A percentile compares a stretch with the other conserved stretches of the same genome.
These are phyloP conservation scores for Ploceus nigricollis DNA, from an alignment of 2,113 vertebrate species.

Conservation along the genomic window DNA sequence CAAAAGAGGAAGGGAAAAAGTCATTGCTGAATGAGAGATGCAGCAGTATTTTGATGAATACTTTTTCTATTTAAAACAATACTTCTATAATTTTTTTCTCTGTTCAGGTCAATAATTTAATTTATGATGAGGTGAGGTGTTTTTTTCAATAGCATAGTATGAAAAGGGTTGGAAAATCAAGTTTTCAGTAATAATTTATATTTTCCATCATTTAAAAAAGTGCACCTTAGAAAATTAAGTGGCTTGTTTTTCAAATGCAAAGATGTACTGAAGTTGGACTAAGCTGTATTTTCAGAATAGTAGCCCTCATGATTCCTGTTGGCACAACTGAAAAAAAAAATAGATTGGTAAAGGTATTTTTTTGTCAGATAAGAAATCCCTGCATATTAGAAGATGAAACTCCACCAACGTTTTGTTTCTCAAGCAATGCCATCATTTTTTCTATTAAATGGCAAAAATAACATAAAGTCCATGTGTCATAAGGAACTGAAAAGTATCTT, in stretches of 20 bases:
- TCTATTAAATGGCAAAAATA: background rate
- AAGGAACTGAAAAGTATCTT: background rate
- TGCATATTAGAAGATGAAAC: background rate
- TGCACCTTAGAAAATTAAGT: background rate
- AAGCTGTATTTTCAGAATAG: background rate
- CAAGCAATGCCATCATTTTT: background rate
- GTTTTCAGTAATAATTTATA: conserved; percentile 1
- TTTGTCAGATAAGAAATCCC: background rate
- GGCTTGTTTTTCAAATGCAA: background rate
- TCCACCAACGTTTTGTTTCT: background rate
- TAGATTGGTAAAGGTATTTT: background rate
- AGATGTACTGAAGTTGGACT: background rate
- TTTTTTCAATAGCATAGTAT: background rate
- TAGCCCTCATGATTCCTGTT: background rate
- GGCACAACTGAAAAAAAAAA: background rate
- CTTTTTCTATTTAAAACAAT: background rate
- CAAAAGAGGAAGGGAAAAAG: background rate
- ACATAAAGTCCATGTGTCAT: background rate
- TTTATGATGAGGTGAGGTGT: background rate
- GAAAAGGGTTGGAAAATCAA: background rate
- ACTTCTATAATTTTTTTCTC: background rate
- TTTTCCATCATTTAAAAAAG: background rate
- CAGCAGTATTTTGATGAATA: background rate
- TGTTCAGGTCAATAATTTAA: background rate
- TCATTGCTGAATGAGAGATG: background rate